These are phyloP conservation scores for Arenaria interpres DNA, from an alignment of 2,113 vertebrate species.

Conservation along the genomic window DNA sequence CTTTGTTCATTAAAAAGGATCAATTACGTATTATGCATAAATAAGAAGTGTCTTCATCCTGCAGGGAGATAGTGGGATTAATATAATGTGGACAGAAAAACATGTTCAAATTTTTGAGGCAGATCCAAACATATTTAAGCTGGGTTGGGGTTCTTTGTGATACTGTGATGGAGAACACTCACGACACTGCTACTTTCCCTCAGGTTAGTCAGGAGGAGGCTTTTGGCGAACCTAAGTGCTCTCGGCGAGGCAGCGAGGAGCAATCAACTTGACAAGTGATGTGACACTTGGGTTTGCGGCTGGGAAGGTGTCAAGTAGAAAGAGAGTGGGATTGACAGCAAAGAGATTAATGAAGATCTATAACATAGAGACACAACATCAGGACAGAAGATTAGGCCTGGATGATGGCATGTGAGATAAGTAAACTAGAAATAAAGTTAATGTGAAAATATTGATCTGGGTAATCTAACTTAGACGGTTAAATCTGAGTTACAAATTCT, in stretches of 20 bases:
- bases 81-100: not conserved
- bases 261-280: not conserved
- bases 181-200: not conserved
- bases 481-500: not conserved
- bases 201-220: not conserved
- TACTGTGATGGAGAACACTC: not conserved
- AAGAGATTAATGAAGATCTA: not conserved
- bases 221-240: not conserved
- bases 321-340: not conserved
- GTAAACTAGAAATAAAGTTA: slow-evolving; percentile 6
- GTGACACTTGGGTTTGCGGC: not conserved
- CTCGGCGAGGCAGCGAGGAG: not conserved
- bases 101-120: not conserved
- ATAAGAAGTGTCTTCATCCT: not conserved
- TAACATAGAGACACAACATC: not conserved
- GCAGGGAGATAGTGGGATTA: not conserved
- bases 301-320: not conserved
- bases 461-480: not conserved
- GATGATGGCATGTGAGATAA: not conserved
- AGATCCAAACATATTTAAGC: not conserved
- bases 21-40: not conserved
- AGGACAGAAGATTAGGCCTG: not conserved
- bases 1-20: not conserved
- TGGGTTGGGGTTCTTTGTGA: not conserved
- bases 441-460: slow-evolving; percentile 3